Conservation (phyloP, 2,113 vertebrate genomes). For the Callithrix jacchus region DNA sequence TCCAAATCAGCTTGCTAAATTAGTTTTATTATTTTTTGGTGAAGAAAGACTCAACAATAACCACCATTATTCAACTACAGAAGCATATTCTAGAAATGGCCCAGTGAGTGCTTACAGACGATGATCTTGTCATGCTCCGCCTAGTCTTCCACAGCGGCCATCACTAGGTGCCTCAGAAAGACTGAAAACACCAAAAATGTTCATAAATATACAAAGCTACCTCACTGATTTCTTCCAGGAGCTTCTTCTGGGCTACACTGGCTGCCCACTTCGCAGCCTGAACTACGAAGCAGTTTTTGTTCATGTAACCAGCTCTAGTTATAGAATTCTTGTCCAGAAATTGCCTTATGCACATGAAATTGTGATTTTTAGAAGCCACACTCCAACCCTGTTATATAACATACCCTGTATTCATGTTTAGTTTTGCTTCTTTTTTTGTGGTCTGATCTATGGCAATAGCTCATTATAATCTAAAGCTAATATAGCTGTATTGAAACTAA, state of each 20-base stretch:
- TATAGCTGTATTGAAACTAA: neutral
- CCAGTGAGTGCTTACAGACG: slow-evolving; percentile 36
- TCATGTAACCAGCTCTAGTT: neutral
- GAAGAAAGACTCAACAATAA: slow-evolving; percentile 71
- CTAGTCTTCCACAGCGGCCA: neutral
- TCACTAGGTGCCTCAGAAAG: slow-evolving; percentile 57
- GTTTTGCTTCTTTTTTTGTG: neutral
- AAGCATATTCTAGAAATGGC: slow-evolving; percentile 57
- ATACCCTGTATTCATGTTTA: neutral
- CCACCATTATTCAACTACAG: slow-evolving; percentile 67
- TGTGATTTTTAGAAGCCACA: neutral
- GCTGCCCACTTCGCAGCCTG: neutral
- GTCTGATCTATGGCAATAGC: neutral
- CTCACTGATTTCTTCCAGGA: neutral
- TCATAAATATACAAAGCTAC: neutral
- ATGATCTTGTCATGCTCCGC: slow-evolving; percentile 38
- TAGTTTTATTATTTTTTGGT: slow-evolving; percentile 68
- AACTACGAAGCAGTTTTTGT: neutral
- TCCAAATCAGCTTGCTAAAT: slow-evolving; percentile 59
- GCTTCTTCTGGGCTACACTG: neutral
- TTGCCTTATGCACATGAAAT: neutral
- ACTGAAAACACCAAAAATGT: neutral
- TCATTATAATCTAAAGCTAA: neutral
- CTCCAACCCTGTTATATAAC: neutral
- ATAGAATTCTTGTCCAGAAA: neutral